A percentile compares a stretch with the other conserved stretches of the same genome.
Evolutionary conservation across 2,888 invertebrate species (phyloP).

Genomic region (Diarsia mendica): DNA sequence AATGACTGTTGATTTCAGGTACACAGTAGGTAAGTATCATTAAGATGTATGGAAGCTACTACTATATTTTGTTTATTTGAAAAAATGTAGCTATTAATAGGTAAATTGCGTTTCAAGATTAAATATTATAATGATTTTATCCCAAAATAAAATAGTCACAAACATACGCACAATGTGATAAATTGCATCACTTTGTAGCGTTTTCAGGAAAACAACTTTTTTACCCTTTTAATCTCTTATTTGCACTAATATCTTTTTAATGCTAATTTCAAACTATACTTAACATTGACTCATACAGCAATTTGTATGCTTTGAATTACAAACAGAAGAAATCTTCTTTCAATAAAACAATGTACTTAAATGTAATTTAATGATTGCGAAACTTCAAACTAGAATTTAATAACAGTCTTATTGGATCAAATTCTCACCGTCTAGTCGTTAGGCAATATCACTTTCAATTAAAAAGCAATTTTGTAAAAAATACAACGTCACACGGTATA

Average conservation of each 20-base stretch:
- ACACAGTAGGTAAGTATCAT: not conserved
- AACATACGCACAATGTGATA: not conserved
- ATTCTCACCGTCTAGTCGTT: conserved; percentile 49
- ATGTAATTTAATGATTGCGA: conserved; percentile 44
- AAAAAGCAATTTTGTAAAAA: conserved; percentile 64
- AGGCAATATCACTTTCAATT: conserved; percentile 62
- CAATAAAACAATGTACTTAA: conserved; percentile 30
- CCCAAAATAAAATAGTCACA: not conserved
- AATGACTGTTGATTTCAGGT: conserved; percentile 4
- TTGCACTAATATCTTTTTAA: conserved; percentile 30
- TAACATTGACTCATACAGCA: not conserved
- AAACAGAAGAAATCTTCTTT: conserved; percentile 14
- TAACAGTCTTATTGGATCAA: conserved; percentile 30
- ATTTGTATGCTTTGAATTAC: conserved; percentile 10
- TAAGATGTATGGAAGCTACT: not conserved
- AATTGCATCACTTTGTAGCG: not conserved
- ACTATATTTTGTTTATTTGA: not conserved
- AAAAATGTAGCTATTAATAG: not conserved
- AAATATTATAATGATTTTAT: not conserved
- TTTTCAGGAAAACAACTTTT: not conserved
- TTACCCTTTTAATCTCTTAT: not conserved
- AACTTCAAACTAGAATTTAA: conserved; percentile 49
- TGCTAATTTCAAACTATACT: not conserved
- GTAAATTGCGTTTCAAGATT: not conserved
- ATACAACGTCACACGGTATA: conserved; percentile 55